phyloP scores from a whole-genome alignment of 2,888 invertebrate genomes.

The Cephus rjabovi region DNA sequence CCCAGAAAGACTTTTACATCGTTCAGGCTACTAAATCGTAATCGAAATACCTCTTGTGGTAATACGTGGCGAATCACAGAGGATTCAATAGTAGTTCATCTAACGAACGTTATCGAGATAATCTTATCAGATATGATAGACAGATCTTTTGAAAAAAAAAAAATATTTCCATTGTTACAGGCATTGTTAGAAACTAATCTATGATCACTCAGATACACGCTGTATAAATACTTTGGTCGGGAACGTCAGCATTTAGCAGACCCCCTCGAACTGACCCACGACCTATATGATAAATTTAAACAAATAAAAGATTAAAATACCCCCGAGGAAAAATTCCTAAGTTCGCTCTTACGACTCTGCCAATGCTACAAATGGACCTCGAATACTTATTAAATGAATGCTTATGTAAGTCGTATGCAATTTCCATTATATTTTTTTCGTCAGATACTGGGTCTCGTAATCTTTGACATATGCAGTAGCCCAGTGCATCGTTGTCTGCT shows the following conservation, averaged over 20 bases:
- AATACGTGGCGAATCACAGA: background rate
- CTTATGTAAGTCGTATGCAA: background rate
- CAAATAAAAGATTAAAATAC: background rate
- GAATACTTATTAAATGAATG: background rate
- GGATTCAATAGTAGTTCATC: background rate
- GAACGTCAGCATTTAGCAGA: background rate
- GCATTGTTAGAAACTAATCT: background rate
- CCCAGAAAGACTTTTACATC: background rate
- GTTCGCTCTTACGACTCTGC: background rate
- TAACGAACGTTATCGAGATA: background rate
- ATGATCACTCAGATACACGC: background rate
- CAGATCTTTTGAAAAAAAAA: background rate
- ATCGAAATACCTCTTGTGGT: background rate
- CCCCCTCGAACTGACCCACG: background rate
- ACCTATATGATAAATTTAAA: background rate
- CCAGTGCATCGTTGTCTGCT: no score
- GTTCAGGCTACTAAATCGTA: background rate
- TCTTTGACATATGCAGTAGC: background rate
- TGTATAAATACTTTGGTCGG: background rate
- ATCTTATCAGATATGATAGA: background rate
- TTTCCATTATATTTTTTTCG: background rate
- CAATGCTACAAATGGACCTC: background rate
- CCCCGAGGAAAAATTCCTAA: background rate
- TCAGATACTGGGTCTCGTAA: background rate
- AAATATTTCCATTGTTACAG: background rate